Conservation (phyloP, 2,888 invertebrate genomes). For the Cephus sareptanus region DNA sequence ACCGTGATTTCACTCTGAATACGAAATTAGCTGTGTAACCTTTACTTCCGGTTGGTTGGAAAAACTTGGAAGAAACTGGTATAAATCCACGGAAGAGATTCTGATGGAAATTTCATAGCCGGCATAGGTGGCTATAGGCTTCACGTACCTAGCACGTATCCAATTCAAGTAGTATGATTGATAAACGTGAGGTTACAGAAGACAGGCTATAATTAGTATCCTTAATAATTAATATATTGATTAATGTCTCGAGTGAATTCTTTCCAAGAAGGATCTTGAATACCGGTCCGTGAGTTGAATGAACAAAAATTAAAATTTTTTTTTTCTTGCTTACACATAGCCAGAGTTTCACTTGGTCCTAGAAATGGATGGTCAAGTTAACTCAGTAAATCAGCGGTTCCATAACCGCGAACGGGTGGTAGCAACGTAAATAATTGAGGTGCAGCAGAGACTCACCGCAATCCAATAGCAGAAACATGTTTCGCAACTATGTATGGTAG, state of each 20-base stretch:
- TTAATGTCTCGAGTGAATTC: not conserved
- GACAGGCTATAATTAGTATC: not conserved
- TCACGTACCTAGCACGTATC: not conserved
- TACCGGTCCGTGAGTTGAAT: not conserved
- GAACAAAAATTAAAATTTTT: not conserved
- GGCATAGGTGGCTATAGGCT: not conserved
- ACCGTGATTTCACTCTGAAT: not conserved
- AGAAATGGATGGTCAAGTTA: conserved; percentile 31
- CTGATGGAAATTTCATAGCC: not conserved
- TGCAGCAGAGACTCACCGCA: conserved; percentile 29
- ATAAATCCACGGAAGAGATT: not conserved
- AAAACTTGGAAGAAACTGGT: not conserved
- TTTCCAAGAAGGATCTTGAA: not conserved
- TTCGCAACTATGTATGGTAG: not conserved
- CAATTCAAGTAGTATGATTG: not conserved
- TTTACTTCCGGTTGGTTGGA: not conserved
- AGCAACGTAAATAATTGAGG: conserved; percentile 38
- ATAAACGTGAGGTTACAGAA: not conserved
- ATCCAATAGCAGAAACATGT: conserved; percentile 34
- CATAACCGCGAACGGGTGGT: conserved; percentile 39
- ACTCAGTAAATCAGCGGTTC: conserved; percentile 45
- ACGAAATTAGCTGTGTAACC: not conserved
- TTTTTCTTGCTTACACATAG: not conserved
- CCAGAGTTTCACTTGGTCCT: conserved; percentile 32
- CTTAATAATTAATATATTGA: not conserved